These are phyloP conservation scores for Mimumesa dahlbomi DNA, from an alignment of 2,888 invertebrate genomes.

Conservation along the genomic window DNA sequence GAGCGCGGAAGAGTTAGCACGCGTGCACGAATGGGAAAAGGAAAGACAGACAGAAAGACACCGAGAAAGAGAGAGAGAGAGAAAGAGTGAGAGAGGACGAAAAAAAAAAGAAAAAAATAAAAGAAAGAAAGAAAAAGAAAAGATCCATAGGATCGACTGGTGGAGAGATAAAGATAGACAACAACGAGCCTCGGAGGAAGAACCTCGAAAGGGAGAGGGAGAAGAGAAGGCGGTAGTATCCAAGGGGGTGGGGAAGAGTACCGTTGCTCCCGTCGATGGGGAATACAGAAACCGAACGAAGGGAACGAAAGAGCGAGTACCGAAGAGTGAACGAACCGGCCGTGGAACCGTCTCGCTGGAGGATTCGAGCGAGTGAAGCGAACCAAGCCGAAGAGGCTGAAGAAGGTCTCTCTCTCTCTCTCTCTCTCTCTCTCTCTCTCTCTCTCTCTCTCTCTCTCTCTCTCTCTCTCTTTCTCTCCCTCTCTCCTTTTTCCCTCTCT, in stretches of 20 bases:
- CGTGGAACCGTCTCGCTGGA: constrained; percentile 10
- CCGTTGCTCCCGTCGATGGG: constrained; percentile 78
- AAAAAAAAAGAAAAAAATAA: constrained; percentile 14
- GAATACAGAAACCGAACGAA: constrained; percentile 73
- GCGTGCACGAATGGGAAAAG: constrained; percentile 38
- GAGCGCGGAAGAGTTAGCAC: constrained; percentile 68
- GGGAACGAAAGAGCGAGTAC: constrained; percentile 10
- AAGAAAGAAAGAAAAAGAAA: constrained; percentile 16
- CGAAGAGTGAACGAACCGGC: constrained; percentile 11
- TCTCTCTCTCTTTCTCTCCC: constrained; percentile 56
- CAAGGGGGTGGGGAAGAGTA: constrained; percentile 72
- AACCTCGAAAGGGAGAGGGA: constrained; percentile 6
- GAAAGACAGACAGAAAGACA: constrained; percentile 11
- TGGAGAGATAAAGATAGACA: constrained; percentile 17
- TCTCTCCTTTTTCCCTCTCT: no score
- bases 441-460: constrained; percentile 56
- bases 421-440: no score
- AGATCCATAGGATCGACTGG: constrained; percentile 5
- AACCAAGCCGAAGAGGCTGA: background rate
- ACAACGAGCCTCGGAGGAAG: background rate
- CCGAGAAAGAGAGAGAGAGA: constrained; percentile 11
- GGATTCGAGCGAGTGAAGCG: constrained; percentile 40
- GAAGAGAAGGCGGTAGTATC: constrained; percentile 38
- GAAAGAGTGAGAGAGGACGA: constrained; percentile 4
- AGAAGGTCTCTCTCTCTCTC: constrained; percentile 46